These are phyloP conservation scores for Phlogophora meticulosa DNA, from an alignment of 2,888 invertebrate species.

Conservation along the genomic window DNA sequence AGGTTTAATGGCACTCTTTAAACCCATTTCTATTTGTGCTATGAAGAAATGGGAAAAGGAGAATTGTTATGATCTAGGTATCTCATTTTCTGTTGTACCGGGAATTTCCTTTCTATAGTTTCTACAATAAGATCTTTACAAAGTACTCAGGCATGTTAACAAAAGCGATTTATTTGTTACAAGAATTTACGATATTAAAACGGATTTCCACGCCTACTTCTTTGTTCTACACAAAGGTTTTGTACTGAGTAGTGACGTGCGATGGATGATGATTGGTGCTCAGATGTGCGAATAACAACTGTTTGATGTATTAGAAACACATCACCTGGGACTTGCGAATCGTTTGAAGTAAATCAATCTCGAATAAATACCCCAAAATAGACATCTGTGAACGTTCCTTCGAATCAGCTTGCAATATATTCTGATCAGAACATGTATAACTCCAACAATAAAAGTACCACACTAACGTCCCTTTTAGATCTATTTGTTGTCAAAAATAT, in stretches of 20 bases:
- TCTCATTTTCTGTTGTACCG: constrained; percentile 1
- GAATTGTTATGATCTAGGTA: constrained; percentile 10
- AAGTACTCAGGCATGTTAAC: not conserved
- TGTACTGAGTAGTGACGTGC: not conserved
- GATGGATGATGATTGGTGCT: constrained; percentile 10
- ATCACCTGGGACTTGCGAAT: constrained; percentile 7
- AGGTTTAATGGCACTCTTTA: constrained; percentile 15
- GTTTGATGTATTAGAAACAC: constrained; percentile 24
- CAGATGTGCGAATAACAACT: constrained; percentile 18
- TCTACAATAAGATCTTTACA: not conserved
- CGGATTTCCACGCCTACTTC: not conserved
- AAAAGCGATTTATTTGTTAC: not conserved
- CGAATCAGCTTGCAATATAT: constrained; percentile 1
- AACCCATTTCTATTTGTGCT: constrained; percentile 18
- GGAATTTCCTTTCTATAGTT: constrained; percentile 3
- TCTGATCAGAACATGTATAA: constrained; percentile 5
- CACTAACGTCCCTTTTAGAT: constrained; percentile 11
- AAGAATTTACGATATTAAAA: constrained; percentile 30
- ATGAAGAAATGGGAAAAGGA: constrained; percentile 9
- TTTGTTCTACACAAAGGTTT: constrained; percentile 7
- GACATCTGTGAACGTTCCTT: not conserved
- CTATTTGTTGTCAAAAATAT: constrained; percentile 36
- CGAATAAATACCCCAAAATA: constrained; percentile 2
- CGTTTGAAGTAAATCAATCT: constrained; percentile 27
- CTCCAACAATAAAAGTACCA: constrained; percentile 11